Base-by-base conservation (phyloP, 2,113 vertebrate genomes). In the Dromas ardeola region DNA sequence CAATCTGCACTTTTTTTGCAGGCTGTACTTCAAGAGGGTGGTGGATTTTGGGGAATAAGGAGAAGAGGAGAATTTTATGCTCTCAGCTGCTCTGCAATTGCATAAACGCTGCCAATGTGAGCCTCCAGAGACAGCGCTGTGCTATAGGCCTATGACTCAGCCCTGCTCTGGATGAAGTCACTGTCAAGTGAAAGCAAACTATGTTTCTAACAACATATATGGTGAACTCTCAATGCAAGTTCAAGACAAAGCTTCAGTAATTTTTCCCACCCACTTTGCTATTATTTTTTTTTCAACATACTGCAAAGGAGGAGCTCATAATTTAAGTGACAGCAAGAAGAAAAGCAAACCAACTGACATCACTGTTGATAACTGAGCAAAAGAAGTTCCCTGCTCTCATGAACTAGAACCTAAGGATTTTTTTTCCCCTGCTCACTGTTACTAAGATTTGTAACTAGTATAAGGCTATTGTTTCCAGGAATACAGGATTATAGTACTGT, bases 151-250 rank as follows among this genome's bases (percentile, higher is more conserved):
- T 18, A 38, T 97, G 98, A 98, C 96, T 98, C 97, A 97, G 66
- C 83, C 93, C 80, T 49, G 23, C 56, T 94, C 95, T 84, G 95
- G 91, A 95, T 97, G 96, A 98, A 96, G 96, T 98, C 97, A 97
- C 94, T 73, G 76, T 88, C 91, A 76, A 95, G 90, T 56, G 55
- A 92, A 94, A 93, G 90, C 89, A 70, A 97, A 97, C 66, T 61
- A 17, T 86, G 55, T 88, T 80, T 83, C 95, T 83, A 93, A 70
- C 95, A 95, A 77, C 94, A 76, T 93, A 80, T 86, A 81, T 63
- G 38, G 94, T 92, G 90, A 97, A 95, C 91, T 88, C 65, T 30
- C 26, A 56, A 88, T 0, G 6, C 14, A 17, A 97, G 95, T 83
- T 95, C 95, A 92, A 85, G 94, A 56, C 56, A 45, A 47, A 62